Conservation (phyloP, 2,797 vertebrate genomes). For the Dendrocincla fuliginosa region DNA sequence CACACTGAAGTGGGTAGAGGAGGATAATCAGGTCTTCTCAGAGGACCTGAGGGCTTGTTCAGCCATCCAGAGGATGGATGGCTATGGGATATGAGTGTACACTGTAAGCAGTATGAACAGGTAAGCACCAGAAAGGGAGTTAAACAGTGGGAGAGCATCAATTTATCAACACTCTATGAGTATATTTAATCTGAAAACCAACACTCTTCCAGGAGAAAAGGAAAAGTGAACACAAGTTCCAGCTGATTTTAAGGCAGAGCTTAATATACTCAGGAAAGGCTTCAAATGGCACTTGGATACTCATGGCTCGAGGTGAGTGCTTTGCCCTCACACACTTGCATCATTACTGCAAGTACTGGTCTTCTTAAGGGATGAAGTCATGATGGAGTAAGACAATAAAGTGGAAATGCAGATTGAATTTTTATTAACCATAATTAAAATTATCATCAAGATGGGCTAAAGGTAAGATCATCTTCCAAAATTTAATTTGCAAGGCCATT, state of each 20-base stretch:
- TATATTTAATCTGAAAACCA: background rate
- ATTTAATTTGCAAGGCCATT: constrained; percentile 47
- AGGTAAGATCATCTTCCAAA: constrained; percentile 37
- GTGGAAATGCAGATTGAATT: background rate
- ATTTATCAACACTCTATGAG: background rate
- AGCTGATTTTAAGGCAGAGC: background rate
- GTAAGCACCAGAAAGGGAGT: background rate
- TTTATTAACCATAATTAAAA: constrained; percentile 59
- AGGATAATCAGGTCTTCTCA: background rate
- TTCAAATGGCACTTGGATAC: background rate
- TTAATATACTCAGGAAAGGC: background rate
- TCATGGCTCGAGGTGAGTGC: background rate
- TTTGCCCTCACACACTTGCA: background rate
- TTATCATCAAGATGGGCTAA: constrained; percentile 21
- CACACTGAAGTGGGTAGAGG: background rate
- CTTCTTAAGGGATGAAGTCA: constrained; percentile 11
- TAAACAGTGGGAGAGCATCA: background rate
- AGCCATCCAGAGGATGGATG: background rate
- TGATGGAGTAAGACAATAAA: constrained; percentile 25
- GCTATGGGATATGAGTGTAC: background rate
- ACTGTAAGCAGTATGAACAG: background rate
- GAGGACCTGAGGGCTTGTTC: background rate
- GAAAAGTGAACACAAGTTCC: background rate
- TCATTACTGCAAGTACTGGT: background rate
- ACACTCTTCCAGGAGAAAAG: background rate